phyloP scores from a whole-genome alignment of 2,113 vertebrate species.

The Butorides virescens region DNA sequence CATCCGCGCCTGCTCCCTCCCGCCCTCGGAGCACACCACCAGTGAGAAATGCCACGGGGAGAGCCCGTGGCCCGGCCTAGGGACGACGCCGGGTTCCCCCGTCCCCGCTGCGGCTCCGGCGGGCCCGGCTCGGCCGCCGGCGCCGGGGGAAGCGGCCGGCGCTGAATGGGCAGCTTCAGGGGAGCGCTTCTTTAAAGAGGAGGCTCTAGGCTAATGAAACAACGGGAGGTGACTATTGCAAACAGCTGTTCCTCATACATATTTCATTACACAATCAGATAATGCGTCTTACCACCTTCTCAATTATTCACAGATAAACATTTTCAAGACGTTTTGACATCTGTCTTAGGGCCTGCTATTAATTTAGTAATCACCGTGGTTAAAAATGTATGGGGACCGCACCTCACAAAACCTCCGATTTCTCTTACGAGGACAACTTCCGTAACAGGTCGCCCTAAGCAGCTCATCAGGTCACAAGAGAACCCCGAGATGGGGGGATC shows the following conservation, averaged over 20 bases:
- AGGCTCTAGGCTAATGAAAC: constrained; percentile 67
- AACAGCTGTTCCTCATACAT: constrained; percentile 95
- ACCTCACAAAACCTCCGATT: constrained; percentile 53
- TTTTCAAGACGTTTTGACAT: constrained; percentile 93
- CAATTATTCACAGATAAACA: constrained; percentile 92
- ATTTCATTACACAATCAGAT: constrained; percentile 90
- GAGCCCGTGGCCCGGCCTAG: neutral
- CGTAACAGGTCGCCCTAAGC: neutral
- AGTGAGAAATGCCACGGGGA: neutral
- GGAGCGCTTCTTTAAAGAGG: constrained; percentile 38
- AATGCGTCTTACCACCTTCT: constrained; percentile 85
- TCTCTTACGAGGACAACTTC: neutral
- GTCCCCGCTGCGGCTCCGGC: neutral
- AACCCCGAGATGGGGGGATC: neutral
- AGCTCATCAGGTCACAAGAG: neutral
- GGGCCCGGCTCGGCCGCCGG: neutral
- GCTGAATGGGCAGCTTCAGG: constrained; percentile 31
- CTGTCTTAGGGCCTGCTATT: constrained; percentile 87
- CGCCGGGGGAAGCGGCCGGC: neutral
- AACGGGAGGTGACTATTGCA: constrained; percentile 73
- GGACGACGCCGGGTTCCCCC: neutral
- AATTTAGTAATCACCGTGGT: constrained; percentile 81
- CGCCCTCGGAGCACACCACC: neutral
- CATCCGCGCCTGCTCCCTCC: neutral
- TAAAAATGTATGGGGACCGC: constrained; percentile 82